These are phyloP conservation scores for Drosophila suzukii DNA, from an alignment of 1,140 invertebrate genomes.

Conservation along the genomic window DNA sequence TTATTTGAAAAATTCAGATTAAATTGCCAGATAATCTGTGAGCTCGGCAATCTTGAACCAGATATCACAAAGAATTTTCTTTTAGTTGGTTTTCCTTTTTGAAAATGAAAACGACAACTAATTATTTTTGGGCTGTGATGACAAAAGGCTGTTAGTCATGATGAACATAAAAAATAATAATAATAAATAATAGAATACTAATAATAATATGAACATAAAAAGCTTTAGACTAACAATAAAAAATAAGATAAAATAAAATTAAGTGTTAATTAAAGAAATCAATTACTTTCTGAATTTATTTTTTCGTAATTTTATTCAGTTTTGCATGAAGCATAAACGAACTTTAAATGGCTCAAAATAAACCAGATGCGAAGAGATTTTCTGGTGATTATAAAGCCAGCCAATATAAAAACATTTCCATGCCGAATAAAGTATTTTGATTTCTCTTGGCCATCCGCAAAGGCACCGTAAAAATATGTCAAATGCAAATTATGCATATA, in stretches of 20 bases:
- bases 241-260: neutral
- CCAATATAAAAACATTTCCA: constrained; percentile 32
- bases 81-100: neutral
- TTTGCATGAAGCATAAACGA: neutral
- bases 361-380: constrained; percentile 13
- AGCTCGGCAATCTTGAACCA: neutral
- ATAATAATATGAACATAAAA: neutral
- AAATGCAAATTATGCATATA: constrained; percentile 78
- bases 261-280: neutral
- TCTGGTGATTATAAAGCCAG: constrained; percentile 15
- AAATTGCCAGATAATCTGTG: constrained; percentile 23
- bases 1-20: constrained; percentile 12
- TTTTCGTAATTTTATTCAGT: neutral
- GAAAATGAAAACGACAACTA: constrained; percentile 4
- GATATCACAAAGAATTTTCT: neutral
- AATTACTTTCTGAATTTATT: neutral
- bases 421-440: constrained; percentile 41
- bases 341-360: constrained; percentile 1
- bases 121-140: constrained; percentile 2
- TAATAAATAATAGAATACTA: too few relatives aligned
- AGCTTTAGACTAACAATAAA: neutral
- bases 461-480: constrained; percentile 71
- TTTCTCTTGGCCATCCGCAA: constrained; percentile 15
- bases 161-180: neutral
- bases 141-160: neutral